Conservation (phyloP, 2,797 vertebrate genomes). For the Coregonus suidteri region DNA sequence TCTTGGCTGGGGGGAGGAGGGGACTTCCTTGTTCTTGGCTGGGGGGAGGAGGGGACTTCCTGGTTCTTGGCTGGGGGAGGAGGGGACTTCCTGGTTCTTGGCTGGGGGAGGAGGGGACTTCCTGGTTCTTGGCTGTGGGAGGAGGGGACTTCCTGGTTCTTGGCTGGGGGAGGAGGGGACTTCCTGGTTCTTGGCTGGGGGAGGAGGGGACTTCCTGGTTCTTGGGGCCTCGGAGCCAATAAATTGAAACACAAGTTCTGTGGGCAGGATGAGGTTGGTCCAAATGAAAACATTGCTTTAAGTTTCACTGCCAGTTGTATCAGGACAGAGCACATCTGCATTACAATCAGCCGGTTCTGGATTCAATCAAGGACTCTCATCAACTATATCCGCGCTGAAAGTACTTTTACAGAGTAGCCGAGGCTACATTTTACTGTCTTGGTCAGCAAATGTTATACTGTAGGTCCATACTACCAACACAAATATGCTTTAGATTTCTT, state of each 20-base stretch:
- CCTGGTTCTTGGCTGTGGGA: no score
- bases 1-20: no score
- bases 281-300: constrained; percentile 61
- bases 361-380: constrained; percentile 45
- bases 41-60: no score
- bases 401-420: constrained; percentile 29
- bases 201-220: no score
- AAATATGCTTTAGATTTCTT: background rate
- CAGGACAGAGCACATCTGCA: constrained; percentile 50
- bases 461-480: background rate
- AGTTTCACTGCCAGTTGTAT: constrained; percentile 50
- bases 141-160: no score
- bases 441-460: background rate
- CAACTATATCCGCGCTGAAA: constrained; percentile 54
- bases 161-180: no score
- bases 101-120: no score
- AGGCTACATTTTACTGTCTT: background rate
- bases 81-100: no score
- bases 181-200: no score
- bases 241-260: constrained; percentile 62
- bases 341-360: constrained; percentile 53
- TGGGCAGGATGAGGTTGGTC: constrained; percentile 53
- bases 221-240: constrained; percentile 9
- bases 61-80: no score
- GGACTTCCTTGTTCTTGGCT: no score